phyloP scores from a whole-genome alignment of 2,888 invertebrate genomes.

The Lochmaea crataegi region DNA sequence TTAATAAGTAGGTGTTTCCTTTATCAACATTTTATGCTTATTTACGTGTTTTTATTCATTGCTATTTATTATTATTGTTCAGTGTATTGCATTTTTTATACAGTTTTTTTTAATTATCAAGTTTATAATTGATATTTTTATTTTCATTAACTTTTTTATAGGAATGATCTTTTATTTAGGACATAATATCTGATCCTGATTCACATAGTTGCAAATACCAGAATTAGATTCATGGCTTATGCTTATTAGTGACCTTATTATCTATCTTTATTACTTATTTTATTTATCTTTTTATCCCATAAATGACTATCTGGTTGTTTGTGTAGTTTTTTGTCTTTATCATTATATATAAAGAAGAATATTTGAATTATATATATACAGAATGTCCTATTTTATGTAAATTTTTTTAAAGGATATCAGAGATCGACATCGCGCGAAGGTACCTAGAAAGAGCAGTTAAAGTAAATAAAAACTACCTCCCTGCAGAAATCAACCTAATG shows the following conservation, averaged over 20 bases:
- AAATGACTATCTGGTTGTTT: not conserved
- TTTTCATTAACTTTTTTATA: too few species aligned
- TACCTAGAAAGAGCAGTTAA: conserved; percentile 55
- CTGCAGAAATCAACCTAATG: conserved; percentile 73
- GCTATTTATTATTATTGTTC: too few species aligned
- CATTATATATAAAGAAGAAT: not conserved
- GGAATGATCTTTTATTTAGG: too few species aligned
- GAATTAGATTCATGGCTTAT: too few species aligned
- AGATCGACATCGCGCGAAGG: conserved; percentile 54
- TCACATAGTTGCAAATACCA: too few species aligned
- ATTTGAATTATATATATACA: conserved; percentile 2
- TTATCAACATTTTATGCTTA: too few species aligned
- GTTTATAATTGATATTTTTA: too few species aligned
- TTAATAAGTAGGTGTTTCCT: not conserved
- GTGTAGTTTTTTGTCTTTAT: conserved; percentile 1
- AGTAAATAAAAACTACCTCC: conserved; percentile 51
- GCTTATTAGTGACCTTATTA: too few species aligned
- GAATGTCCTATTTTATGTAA: not conserved
- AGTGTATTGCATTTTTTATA: too few species aligned
- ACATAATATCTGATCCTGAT: too few species aligned
- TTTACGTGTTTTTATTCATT: not conserved
- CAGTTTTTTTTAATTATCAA: too few species aligned
- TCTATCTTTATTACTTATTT: not conserved
- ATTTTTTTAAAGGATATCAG: conserved; percentile 52
- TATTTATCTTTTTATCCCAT: not conserved